Base-by-base conservation (phyloP, 2,113 vertebrate genomes). In the Procapra przewalskii region DNA sequence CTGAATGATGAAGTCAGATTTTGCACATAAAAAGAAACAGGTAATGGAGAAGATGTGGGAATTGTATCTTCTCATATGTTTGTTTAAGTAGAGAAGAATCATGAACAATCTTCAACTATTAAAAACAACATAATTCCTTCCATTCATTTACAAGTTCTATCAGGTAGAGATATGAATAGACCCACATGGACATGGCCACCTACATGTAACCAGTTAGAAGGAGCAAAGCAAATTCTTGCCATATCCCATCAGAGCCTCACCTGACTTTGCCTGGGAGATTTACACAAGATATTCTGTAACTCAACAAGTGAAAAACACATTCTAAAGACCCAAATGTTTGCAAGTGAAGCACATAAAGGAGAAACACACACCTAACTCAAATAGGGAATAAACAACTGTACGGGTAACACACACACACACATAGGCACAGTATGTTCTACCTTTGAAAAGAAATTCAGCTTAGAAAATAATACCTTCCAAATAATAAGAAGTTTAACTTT, bases 101-200 rank as follows among this genome's bases (percentile, higher is more conserved):
- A 84, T 31, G 10, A 40, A 67, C 1, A 75, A 6, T 82, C 86
- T 88, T 13, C 40, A 89, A 88, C 52, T 64, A 21, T 12, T 55
- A 60, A 67, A 2, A 7, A 82, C 25, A 86, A 81, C 36, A 50
- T 11, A 83, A 31, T 13, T 27, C 9, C 9, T 4, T 55, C 4
- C 64, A 27, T 88, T 85, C 16, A 88, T 92, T 88, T 6, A 5
- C 59, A 29, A 84, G 10, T 88, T 60, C 4, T 90, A 13, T n/a
- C 43, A 87, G 16, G 57, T 59, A 89, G 40, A 55, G 52, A 55
- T 29, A 81, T 5, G 52, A n/a, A 81, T 10, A 60, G 40, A 57
- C 2, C 29, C 23, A 83, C 2, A 33, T 0, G n/a, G 31, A 5
- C 6, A 52, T 4, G 19, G 3, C 36, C 12, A 91, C 5, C 4